phyloP scores from a whole-genome alignment of 2,797 vertebrate genomes.

The Sebastolobus alascanus region DNA sequence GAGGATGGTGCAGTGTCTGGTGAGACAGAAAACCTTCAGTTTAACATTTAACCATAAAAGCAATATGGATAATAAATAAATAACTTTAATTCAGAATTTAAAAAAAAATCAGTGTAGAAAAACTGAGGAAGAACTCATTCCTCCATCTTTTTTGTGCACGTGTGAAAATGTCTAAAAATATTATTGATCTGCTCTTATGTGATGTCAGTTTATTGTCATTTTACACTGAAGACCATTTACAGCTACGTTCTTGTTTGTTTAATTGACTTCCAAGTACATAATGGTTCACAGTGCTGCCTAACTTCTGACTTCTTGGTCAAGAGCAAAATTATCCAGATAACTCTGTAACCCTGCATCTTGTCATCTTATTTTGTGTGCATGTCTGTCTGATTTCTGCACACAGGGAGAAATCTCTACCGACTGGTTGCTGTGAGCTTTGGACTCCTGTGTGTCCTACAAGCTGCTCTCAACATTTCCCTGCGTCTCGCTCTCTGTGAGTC shows the following conservation, averaged over 20 bases:
- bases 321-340: too few species aligned
- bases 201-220: background rate
- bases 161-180: background rate
- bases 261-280: background rate
- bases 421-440: conserved; percentile 47
- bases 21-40: conserved; percentile 5
- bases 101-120: background rate
- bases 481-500: conserved; percentile 37
- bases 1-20: conserved; percentile 5
- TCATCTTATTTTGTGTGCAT: background rate
- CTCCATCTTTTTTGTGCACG: background rate
- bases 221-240: background rate
- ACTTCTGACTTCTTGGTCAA: too few species aligned
- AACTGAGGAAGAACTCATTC: background rate
- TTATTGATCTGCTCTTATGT: background rate
- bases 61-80: background rate
- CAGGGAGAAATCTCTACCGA: conserved; percentile 31
- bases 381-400: conserved; percentile 14
- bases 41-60: background rate
- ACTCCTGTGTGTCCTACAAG: conserved; percentile 61
- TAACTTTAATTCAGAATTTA: background rate
- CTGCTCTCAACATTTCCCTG: conserved; percentile 56
- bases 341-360: background rate
- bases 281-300: background rate
- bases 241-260: background rate